Evolutionary conservation across 2,888 invertebrate species (phyloP).

Genomic region (Diogma glabrata): DNA sequence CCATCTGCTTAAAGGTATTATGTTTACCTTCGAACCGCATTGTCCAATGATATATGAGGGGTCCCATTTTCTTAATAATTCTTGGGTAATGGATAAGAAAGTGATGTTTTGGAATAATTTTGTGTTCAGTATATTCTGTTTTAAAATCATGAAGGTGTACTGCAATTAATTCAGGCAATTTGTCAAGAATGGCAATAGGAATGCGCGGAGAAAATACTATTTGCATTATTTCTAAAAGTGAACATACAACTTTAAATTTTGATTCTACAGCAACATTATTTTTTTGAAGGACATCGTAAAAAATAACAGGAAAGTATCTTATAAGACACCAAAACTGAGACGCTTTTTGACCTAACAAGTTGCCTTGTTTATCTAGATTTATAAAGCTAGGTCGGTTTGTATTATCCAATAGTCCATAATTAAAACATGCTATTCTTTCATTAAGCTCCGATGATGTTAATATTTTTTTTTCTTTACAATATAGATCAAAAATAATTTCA

Average conservation of each 20-base stretch:
- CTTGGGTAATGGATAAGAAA: background rate
- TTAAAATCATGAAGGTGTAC: too few relatives aligned
- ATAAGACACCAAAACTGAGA: background rate
- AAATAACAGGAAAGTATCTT: background rate
- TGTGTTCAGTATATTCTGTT: too few relatives aligned
- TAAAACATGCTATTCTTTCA: background rate
- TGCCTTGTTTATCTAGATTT: background rate
- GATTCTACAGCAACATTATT: background rate
- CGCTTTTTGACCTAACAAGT: background rate
- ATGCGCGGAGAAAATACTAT: background rate
- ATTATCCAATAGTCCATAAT: background rate
- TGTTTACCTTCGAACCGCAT: background rate
- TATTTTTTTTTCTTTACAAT: background rate
- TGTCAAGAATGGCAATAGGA: background rate
- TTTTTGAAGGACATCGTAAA: background rate
- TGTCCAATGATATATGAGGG: background rate
- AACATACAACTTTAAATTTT: background rate
- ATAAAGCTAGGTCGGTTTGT: background rate
- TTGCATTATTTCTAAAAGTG: background rate
- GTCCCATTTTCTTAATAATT: too few relatives aligned
- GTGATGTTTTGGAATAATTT: background rate
- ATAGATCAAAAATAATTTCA: background rate
- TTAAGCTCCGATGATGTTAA: background rate
- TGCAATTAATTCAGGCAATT: too few relatives aligned
- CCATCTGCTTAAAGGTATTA: constrained; percentile 1